phyloP scores from a whole-genome alignment of 2,888 invertebrate genomes.

The Ellobium chinense region DNA sequence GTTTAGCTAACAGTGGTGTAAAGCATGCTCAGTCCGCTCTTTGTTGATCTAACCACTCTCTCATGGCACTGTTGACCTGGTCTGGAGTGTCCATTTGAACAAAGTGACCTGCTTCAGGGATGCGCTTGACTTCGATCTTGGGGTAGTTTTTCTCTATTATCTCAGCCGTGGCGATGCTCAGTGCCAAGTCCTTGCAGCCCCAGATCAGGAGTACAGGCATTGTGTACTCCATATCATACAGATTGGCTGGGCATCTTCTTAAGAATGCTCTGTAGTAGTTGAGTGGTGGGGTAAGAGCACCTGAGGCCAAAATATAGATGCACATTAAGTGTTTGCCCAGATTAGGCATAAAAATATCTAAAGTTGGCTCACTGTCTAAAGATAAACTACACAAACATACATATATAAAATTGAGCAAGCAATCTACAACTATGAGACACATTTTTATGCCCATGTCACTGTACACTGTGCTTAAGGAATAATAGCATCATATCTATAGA shows the following conservation, averaged over 20 bases:
- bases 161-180: conserved; percentile 55
- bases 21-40: background rate
- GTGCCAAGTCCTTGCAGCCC: conserved; percentile 60
- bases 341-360: no score
- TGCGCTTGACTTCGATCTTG: conserved; percentile 83
- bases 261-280: conserved; percentile 51
- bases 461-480: no score
- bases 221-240: conserved; percentile 29
- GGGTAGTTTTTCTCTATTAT: conserved; percentile 7
- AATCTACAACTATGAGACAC: no score
- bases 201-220: conserved; percentile 63
- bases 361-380: no score
- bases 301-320: conserved; percentile 13
- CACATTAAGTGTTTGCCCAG: no score
- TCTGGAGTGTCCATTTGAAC: conserved; percentile 87
- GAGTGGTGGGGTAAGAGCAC: conserved; percentile 43
- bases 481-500: no score
- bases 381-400: no score
- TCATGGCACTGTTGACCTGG: conserved; percentile 83
- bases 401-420: no score
- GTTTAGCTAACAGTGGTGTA: no score
- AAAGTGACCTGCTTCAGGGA: conserved; percentile 86
- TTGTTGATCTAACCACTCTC: conserved; percentile 80
- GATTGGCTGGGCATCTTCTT: background rate
- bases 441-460: no score